Conservation (phyloP, 1,140 invertebrate species). For the Microplitis demolitor region DNA sequence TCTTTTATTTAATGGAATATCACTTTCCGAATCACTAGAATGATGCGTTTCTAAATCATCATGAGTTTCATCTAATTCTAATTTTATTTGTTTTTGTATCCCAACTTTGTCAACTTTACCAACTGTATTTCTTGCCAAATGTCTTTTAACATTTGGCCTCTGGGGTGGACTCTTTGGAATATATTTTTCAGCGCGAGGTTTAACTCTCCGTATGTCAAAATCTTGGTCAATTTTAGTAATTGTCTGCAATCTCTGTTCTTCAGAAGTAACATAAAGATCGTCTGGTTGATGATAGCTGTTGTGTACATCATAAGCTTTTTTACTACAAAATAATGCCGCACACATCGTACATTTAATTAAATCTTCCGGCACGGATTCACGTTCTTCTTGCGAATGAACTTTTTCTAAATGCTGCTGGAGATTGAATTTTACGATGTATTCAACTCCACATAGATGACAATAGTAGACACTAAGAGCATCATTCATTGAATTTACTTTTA, state of each 20-base stretch:
- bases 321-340: slow-evolving; percentile 70
- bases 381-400: slow-evolving; percentile 64
- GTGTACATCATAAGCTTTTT: slow-evolving; percentile 70
- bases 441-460: slow-evolving; percentile 71
- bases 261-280: slow-evolving; percentile 69
- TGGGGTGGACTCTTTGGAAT: slow-evolving; percentile 46
- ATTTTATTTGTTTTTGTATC: slow-evolving; percentile 6
- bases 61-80: background rate
- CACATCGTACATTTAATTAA: slow-evolving; percentile 69
- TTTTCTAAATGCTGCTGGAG: slow-evolving; percentile 68
- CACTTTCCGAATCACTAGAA: slow-evolving; percentile 42
- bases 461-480: slow-evolving; percentile 68
- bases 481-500: slow-evolving; percentile 64
- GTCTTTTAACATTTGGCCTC: slow-evolving; percentile 31
- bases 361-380: slow-evolving; percentile 62
- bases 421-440: slow-evolving; percentile 73
- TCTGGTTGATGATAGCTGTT: slow-evolving; percentile 67
- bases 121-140: background rate
- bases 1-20: slow-evolving; percentile 39
- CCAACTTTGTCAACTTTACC: background rate
- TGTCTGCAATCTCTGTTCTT: slow-evolving; percentile 66
- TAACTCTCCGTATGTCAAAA: slow-evolving; percentile 65
- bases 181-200: slow-evolving; percentile 57
- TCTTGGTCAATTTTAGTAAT: slow-evolving; percentile 66
- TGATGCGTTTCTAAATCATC: background rate